These are phyloP conservation scores for Neodiprion lecontei DNA, from an alignment of 1,140 invertebrate genomes.

Conservation along the genomic window DNA sequence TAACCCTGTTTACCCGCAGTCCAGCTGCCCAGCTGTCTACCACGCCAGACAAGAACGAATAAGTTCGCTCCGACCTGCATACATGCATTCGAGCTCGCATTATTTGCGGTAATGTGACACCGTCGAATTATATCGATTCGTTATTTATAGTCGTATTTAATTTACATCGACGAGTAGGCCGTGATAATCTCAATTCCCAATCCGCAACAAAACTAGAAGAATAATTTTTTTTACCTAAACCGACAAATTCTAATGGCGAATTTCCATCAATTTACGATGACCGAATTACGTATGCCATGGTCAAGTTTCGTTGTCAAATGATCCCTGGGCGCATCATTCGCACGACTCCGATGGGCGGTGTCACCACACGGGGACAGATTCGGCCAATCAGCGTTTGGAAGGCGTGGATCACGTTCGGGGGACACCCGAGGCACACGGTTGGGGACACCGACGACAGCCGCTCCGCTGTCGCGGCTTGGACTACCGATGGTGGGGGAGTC, in stretches of 20 bases:
- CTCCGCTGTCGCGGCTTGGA: slow-evolving; percentile 18
- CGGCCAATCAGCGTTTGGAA: slow-evolving; percentile 54
- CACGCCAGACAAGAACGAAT: neutral
- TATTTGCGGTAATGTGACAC: neutral
- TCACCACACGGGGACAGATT: slow-evolving; percentile 55
- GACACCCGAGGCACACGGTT: slow-evolving; percentile 33
- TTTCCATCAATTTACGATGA: neutral
- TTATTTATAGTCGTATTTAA: neutral
- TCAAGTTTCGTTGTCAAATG: neutral
- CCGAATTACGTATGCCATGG: neutral
- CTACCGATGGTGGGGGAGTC: slow-evolving; percentile 30
- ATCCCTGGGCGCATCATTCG: neutral
- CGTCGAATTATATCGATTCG: neutral
- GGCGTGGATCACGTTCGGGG: slow-evolving; percentile 49
- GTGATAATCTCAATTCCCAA: too few relatives aligned
- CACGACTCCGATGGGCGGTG: slow-evolving; percentile 48
- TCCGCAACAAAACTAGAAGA: too few relatives aligned
- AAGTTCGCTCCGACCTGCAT: neutral
- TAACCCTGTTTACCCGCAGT: slow-evolving; percentile 13
- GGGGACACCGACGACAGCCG: slow-evolving; percentile 29
- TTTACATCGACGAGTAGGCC: neutral
- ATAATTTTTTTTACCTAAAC: too few relatives aligned
- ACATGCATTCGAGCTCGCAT: neutral
- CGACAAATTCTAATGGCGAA: neutral
- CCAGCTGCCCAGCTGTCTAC: slow-evolving; percentile 47